Base-by-base conservation (phyloP, 2,888 invertebrate species). In the Muscina levida region DNA sequence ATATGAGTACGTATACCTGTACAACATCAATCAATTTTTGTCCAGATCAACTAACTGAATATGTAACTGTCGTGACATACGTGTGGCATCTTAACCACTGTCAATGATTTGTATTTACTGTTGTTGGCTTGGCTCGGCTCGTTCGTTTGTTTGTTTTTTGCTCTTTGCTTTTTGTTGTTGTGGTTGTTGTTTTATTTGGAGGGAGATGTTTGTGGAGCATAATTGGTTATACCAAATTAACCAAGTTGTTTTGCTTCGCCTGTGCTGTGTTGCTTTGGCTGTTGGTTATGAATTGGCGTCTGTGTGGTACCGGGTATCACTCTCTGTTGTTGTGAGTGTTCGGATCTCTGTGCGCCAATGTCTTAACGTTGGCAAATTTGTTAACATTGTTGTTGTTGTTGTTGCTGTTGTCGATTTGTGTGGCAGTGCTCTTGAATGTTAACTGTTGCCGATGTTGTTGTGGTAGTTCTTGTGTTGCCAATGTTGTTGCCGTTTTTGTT, bases 361-460 rank as follows among this genome's bases (percentile, higher is more conserved):
- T 44, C 72, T 68, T 80, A 72, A 73, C 76, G 76, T 77, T 81
- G 77, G 81, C 81, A 77, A 81, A 81, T 81, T 83, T 79, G 82
- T 83, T 82, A 79, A 75, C 82, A 79, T 80, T 80, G 83, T 82
- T 78, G 82, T 82, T 82, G 74, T 70, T 57, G 59, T 24, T 37
- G 57, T 51, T 75, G n/a, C n/a, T n/a, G n/a, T 80, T 66, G 74
- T 79, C 4, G 31, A 31, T 8, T 8, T 5, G 31, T 31, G 67
- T 73, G 72, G 79, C 75, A 79, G 24, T 59, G 19, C 17, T 48
- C 8, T 17, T 48, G 19, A 48, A 13, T 31, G 26, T 62, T 26
- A 31, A 31, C 46, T 11, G 15, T 53, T 56, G 26, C 15, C 26
- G 31, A 19, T 59, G 51, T 19, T 59, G 22, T 42, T 22, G 31